phyloP scores from a whole-genome alignment of 2,888 invertebrate species.

The Dasysyrphus tricinctus region DNA sequence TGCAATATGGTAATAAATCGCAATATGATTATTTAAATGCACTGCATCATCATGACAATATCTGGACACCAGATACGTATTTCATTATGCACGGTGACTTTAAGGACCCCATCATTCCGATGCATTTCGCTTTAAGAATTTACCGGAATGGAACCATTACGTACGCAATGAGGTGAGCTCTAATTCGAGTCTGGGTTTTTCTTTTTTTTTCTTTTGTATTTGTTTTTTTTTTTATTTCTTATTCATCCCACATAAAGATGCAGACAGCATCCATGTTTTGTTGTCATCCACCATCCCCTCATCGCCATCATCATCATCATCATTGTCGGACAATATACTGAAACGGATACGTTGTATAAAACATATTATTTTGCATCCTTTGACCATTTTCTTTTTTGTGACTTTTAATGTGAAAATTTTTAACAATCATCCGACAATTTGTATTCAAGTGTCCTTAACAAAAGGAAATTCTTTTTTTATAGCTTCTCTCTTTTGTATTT shows the following conservation, averaged over 20 bases:
- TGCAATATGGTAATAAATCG: slow-evolving; percentile 94
- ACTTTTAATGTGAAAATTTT: slow-evolving; percentile 67
- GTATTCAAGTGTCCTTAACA: slow-evolving; percentile 69
- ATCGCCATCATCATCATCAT: slow-evolving; percentile 6
- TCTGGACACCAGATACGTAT: slow-evolving; percentile 97
- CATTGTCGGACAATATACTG: slow-evolving; percentile 6
- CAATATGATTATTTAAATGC: slow-evolving; percentile 95
- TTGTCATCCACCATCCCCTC: neutral
- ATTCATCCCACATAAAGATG: neutral
- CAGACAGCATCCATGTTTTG: neutral
- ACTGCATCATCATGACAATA: slow-evolving; percentile 95
- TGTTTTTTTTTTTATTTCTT: neutral
- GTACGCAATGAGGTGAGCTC: slow-evolving; percentile 93
- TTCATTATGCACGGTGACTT: slow-evolving; percentile 99
- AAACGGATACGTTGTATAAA: slow-evolving; percentile 28
- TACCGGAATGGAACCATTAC: slow-evolving; percentile 96
- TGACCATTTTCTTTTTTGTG: slow-evolving; percentile 50
- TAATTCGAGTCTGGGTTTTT: slow-evolving; percentile 30
- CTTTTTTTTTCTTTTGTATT: neutral
- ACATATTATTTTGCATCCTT: slow-evolving; percentile 67
- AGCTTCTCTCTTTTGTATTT: slow-evolving; percentile 32
- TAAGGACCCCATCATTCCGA: slow-evolving; percentile 96
- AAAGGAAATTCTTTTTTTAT: slow-evolving; percentile 34
- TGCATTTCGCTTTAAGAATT: slow-evolving; percentile 96
- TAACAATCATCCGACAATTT: slow-evolving; percentile 71